A percentile compares a stretch with the other conserved stretches of the same genome.
Conservation (phyloP, 2,113 vertebrate species). For the Myotis brandtii region DNA sequence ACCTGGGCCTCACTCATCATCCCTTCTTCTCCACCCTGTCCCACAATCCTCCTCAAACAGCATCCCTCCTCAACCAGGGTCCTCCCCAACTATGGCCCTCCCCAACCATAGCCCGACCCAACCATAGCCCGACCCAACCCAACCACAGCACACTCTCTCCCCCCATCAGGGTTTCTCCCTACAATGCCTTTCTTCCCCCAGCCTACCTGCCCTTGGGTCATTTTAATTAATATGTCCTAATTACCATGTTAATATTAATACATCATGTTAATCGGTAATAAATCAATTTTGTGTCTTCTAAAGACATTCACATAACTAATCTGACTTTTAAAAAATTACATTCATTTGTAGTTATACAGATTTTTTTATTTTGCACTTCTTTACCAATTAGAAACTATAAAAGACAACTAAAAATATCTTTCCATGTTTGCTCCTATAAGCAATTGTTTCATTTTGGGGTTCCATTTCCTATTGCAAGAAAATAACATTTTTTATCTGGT, state of each 20-base stretch:
- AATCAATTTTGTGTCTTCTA: conserved; percentile 30
- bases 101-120: accelerated
- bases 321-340: conserved; percentile 6
- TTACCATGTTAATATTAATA: conserved; percentile 64
- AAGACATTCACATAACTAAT: not conserved
- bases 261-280: conserved; percentile 30
- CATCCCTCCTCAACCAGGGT: not conserved
- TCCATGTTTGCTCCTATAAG: not conserved
- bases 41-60: not conserved
- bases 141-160: too few species aligned
- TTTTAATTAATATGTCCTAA: conserved; percentile 67
- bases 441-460: not conserved
- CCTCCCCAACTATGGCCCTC: not conserved
- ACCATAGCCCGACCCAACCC: accelerated
- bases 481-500: not conserved
- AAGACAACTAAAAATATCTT: not conserved
- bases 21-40: accelerated
- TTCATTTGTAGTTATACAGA: not conserved
- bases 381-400: not conserved
- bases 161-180: not conserved
- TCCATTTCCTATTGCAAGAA: not conserved
- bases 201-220: conserved; percentile 15
- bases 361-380: not conserved
- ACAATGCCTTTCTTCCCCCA: too few species aligned
- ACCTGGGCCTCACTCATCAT: accelerated